Conservation (phyloP, 2,888 invertebrate genomes). For the Hemicrepidius hirtus region DNA sequence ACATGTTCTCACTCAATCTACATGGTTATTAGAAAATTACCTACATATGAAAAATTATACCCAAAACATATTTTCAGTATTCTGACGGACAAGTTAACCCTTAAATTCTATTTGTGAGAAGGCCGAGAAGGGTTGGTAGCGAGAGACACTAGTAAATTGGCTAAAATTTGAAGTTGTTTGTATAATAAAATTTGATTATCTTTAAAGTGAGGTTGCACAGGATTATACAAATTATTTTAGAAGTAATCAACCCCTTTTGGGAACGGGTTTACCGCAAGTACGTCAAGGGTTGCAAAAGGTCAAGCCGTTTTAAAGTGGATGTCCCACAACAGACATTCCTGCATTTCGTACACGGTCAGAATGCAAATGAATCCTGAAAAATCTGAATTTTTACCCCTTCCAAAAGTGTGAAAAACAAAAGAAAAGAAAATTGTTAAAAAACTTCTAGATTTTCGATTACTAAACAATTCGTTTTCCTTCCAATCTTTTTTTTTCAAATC, state of each 20-base stretch:
- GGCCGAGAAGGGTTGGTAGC: too few relatives aligned
- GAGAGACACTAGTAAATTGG: background rate
- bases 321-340: background rate
- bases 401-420: too few relatives aligned
- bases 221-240: constrained; percentile 33
- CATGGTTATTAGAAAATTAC: too few relatives aligned
- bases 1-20: too few relatives aligned
- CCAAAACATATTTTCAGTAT: too few relatives aligned
- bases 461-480: background rate
- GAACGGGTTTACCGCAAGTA: constrained; percentile 10
- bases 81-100: too few relatives aligned
- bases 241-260: constrained; percentile 30
- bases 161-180: constrained; percentile 22
- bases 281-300: constrained; percentile 8
- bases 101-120: too few relatives aligned
- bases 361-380: too few relatives aligned
- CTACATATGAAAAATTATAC: too few relatives aligned
- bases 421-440: too few relatives aligned
- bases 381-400: too few relatives aligned
- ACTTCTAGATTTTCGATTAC: background rate
- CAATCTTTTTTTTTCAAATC: background rate
- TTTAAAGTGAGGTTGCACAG: constrained; percentile 12
- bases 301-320: constrained; percentile 24
- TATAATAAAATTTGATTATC: constrained; percentile 33
- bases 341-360: background rate